Conservation (phyloP, 2,888 invertebrate species). For the Eupithecia inturbata region DNA sequence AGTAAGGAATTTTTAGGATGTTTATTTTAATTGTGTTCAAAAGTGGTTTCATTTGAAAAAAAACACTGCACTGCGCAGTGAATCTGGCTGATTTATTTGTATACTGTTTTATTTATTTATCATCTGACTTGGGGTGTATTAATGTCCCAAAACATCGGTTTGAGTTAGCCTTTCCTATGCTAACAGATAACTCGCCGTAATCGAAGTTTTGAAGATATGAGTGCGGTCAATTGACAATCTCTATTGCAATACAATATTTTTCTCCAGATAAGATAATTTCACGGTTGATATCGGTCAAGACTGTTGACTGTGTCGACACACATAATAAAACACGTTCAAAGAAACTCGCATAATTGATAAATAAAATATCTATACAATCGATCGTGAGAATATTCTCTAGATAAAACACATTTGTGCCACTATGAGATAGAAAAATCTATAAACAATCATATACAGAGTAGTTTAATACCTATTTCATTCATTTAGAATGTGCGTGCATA, state of each 20-base stretch:
- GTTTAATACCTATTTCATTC: constrained; percentile 19
- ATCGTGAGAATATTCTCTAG: constrained; percentile 60
- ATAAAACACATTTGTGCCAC: constrained; percentile 47
- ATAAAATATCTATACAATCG: constrained; percentile 43
- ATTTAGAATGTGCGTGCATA: constrained; percentile 16
- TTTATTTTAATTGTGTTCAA: constrained; percentile 13
- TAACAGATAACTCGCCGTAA: constrained; percentile 15
- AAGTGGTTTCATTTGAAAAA: constrained; percentile 13
- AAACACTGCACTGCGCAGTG: neutral
- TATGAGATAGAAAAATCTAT: constrained; percentile 54
- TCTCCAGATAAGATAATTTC: constrained; percentile 18
- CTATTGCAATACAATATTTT: constrained; percentile 18
- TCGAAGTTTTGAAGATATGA: constrained; percentile 6
- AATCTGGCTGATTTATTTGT: neutral
- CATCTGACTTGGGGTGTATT: neutral
- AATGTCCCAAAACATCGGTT: neutral
- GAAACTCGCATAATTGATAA: constrained; percentile 41
- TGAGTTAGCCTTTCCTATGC: constrained; percentile 10
- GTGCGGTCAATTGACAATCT: constrained; percentile 1
- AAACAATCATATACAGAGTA: constrained; percentile 16
- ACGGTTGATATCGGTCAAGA: constrained; percentile 37
- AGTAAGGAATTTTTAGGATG: constrained; percentile 12
- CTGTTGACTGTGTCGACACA: constrained; percentile 39
- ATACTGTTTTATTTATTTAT: neutral
- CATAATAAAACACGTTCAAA: constrained; percentile 43